Evolutionary conservation across 2,888 invertebrate species (phyloP).

Genomic region (Megamerina dolium): DNA sequence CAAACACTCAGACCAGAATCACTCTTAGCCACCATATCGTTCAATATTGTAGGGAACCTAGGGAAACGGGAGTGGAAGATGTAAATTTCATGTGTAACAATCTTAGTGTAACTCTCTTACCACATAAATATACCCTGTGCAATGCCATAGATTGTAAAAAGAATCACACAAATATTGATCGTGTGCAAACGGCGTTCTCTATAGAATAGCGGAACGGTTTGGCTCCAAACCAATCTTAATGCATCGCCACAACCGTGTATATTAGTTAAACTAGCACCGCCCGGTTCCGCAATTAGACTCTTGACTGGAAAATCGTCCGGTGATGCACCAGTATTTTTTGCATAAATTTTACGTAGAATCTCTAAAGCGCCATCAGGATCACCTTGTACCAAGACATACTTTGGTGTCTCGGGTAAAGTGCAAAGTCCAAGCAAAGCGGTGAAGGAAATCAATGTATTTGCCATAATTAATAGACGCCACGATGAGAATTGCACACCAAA

Average conservation of each 20-base stretch:
- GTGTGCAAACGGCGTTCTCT: slow-evolving; percentile 34
- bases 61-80: too few relatives aligned
- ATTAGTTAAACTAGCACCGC: slow-evolving; percentile 35
- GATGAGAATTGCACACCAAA: slow-evolving; percentile 59
- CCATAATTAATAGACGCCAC: slow-evolving; percentile 68
- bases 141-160: slow-evolving; percentile 37
- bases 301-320: slow-evolving; percentile 53
- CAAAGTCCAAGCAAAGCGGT: slow-evolving; percentile 56
- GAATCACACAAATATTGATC: slow-evolving; percentile 36
- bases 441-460: slow-evolving; percentile 61
- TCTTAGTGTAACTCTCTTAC: too few relatives aligned
- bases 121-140: slow-evolving; percentile 46
- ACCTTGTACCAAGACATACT: slow-evolving; percentile 63
- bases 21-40: slow-evolving; percentile 38
- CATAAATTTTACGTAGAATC: slow-evolving; percentile 58
- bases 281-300: slow-evolving; percentile 27
- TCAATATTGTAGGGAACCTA: slow-evolving; percentile 43
- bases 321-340: slow-evolving; percentile 50
- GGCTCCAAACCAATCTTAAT: slow-evolving; percentile 38
- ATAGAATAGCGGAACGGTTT: slow-evolving; percentile 41
- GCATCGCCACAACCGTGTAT: slow-evolving; percentile 35
- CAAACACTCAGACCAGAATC: slow-evolving; percentile 41
- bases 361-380: slow-evolving; percentile 55
- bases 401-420: slow-evolving; percentile 71
- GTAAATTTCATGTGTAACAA: too few relatives aligned